A percentile compares a stretch with the other conserved stretches of the same genome.
These are phyloP conservation scores for Junco hyemalis DNA, from an alignment of 2,113 vertebrate genomes.

Conservation along the genomic window DNA sequence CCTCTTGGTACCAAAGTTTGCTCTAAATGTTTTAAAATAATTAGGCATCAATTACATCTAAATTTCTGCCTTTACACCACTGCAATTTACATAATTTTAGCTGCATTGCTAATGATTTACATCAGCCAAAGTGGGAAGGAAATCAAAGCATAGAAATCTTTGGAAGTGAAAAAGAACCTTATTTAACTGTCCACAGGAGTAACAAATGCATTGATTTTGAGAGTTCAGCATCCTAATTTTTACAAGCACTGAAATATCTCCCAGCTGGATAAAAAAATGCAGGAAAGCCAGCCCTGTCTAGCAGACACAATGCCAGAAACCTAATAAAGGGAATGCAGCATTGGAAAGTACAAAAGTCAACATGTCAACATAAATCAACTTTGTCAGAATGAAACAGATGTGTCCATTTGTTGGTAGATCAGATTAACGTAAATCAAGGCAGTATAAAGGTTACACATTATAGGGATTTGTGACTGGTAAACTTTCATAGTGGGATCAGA, in stretches of 20 bases:
- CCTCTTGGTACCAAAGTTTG: neutral
- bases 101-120: neutral
- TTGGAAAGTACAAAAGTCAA: constrained; percentile 52
- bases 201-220: neutral
- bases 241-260: neutral
- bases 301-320: constrained; percentile 14
- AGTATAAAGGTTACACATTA: constrained; percentile 18
- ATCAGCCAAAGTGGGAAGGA: neutral
- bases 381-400: constrained; percentile 54
- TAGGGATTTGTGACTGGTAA: constrained; percentile 35
- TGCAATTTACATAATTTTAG: neutral
- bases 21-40: neutral
- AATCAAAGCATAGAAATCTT: neutral
- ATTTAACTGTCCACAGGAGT: neutral
- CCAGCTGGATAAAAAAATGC: neutral
- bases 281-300: neutral
- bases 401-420: constrained; percentile 54
- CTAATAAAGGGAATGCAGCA: constrained; percentile 30
- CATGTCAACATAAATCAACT: constrained; percentile 55
- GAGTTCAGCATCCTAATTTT: neutral
- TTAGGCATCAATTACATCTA: neutral
- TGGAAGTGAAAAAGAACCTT: neutral
- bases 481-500: constrained; percentile 30
- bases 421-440: constrained; percentile 52
- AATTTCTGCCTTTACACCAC: neutral